phyloP scores from a whole-genome alignment of 2,888 invertebrate species.

The Aspidiotus rigidus region DNA sequence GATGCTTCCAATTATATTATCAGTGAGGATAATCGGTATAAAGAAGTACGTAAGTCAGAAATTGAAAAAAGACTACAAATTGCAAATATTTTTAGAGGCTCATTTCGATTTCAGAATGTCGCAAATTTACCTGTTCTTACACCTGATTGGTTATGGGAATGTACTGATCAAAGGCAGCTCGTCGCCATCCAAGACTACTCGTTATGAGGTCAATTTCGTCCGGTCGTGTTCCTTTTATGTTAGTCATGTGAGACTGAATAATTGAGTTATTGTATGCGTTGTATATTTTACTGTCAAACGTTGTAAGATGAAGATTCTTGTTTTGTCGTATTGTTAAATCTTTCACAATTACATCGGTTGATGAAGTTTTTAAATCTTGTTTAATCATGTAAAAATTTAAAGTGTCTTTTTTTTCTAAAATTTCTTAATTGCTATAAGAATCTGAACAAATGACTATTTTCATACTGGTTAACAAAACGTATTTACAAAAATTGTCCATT shows the following conservation, averaged over 20 bases:
- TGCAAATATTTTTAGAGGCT: not conserved
- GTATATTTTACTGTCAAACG: not conserved
- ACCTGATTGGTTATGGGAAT: conserved; percentile 55
- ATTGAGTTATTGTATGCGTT: too few relatives aligned
- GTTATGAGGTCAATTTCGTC: not conserved
- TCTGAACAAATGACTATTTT: too few relatives aligned
- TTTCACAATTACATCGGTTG: not conserved
- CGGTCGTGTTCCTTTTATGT: not conserved
- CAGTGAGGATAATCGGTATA: conserved; percentile 14
- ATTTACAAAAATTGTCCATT: too few relatives aligned
- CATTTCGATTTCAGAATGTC: conserved; percentile 18
- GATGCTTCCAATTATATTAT: conserved; percentile 21
- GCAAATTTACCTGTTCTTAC: conserved; percentile 23
- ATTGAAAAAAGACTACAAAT: too few relatives aligned
- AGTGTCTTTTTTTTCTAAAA: not conserved
- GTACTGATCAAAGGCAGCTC: conserved; percentile 45
- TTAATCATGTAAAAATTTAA: not conserved
- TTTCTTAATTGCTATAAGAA: too few relatives aligned
- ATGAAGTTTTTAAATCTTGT: not conserved
- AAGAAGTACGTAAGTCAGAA: conserved; percentile 5
- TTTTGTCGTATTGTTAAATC: not conserved
- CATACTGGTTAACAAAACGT: too few relatives aligned
- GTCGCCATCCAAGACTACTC: conserved; percentile 26
- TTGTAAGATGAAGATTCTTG: not conserved
- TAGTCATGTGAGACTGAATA: not conserved